These are phyloP conservation scores for Hypomecis punctinalis DNA, from an alignment of 2,888 invertebrate species.

Conservation along the genomic window DNA sequence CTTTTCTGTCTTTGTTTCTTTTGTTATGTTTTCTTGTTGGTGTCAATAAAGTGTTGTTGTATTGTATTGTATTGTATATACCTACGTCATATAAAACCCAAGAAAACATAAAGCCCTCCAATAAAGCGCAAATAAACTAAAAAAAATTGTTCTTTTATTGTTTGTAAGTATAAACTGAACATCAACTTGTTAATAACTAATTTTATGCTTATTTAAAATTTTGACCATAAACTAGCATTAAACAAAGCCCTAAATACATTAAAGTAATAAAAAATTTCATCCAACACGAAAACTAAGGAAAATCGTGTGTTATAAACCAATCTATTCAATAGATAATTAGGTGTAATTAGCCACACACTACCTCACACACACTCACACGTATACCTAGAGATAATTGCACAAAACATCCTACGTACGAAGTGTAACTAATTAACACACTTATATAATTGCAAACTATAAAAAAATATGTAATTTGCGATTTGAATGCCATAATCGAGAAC, in stretches of 20 bases:
- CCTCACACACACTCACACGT: constrained; percentile 24
- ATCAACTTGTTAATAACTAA: neutral
- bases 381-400: constrained; percentile 42
- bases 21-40: no score
- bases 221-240: neutral
- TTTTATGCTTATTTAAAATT: constrained; percentile 2
- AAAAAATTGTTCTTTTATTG: no score
- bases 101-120: no score
- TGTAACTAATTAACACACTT: constrained; percentile 50
- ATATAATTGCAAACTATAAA: constrained; percentile 63
- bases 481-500: constrained; percentile 70
- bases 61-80: no score
- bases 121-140: no score
- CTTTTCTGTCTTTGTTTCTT: no score
- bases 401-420: constrained; percentile 45
- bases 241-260: neutral
- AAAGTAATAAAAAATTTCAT: constrained; percentile 12
- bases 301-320: constrained; percentile 35
- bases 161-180: neutral
- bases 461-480: constrained; percentile 64
- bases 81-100: no score
- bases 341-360: constrained; percentile 38
- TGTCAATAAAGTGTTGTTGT: no score
- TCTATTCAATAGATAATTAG: constrained; percentile 44
- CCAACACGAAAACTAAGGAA: constrained; percentile 26